Base-by-base conservation (phyloP, 2,797 vertebrate genomes). In the Parauchenoglanis punctatus region DNA sequence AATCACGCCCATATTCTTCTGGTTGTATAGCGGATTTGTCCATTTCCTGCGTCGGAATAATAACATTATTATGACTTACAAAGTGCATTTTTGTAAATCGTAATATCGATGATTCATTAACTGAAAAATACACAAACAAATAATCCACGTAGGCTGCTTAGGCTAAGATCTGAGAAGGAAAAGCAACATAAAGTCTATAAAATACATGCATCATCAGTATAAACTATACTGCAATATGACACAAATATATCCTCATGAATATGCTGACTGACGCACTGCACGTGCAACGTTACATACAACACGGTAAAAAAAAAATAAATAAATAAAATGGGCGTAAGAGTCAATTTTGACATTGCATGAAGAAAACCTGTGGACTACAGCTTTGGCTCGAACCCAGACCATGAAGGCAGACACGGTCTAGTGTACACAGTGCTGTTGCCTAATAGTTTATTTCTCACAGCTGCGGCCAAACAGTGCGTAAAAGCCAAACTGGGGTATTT, bases 351-450 rank as follows among this genome's bases (percentile, higher is more conserved):
- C 23, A 61, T 0, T 44, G 23, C 5, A 25, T 8, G 13, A 44
- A 35, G 18, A 3, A 63, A 63, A 77, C 40, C 56, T 85, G n/a
- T 31, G 13, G 44, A 82, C 40, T 31, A 15, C 17, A 54, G 46
- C 28, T 78, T 40, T 67, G 73, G n/a, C 25, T 67, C 8, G 65
- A 31, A 20, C 44, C 44, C 46, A 83, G 61, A 83, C 46, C 46
- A 35, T 68, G 63, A 68, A 83, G 63, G 8, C 81, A 83, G 81
- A 83, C 81, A 82, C 56, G 1, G 63, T 83, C 46, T 83, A 3
- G 61, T 54, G 25, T 44, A 67, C 31, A 20, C 25, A 67, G 18
- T 28, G 61, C 49, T 54, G 65, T 23, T 20, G 18, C 11, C 15
- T 31, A 11, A 17, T 3, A 49, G 13, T 12, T 54, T 67, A 56